These are phyloP conservation scores for Scaptomyza hsui DNA, from an alignment of 1,140 invertebrate genomes.

Conservation along the genomic window DNA sequence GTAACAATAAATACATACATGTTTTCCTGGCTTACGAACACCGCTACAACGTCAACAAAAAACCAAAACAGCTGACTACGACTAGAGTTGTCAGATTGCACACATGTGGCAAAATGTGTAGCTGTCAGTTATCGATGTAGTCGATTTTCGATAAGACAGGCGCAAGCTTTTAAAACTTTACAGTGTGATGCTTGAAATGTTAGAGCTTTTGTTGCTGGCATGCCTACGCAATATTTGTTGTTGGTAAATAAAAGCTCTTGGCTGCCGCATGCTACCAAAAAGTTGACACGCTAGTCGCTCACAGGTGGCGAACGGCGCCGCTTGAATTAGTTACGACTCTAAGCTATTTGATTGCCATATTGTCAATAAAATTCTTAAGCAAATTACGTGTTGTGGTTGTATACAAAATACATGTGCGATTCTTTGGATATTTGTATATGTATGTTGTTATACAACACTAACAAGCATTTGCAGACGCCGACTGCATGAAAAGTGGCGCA, in stretches of 20 bases:
- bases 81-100: slow-evolving; percentile 13
- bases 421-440: slow-evolving; percentile 13
- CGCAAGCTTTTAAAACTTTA: slow-evolving; percentile 12
- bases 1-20: slow-evolving; percentile 15
- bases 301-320: slow-evolving; percentile 24
- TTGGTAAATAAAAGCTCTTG: slow-evolving; percentile 16
- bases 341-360: neutral
- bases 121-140: neutral
- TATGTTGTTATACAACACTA: slow-evolving; percentile 54
- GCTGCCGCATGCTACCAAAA: slow-evolving; percentile 26
- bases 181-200: neutral
- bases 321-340: neutral
- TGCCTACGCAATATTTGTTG: slow-evolving; percentile 9
- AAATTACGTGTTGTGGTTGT: slow-evolving; percentile 22
- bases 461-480: slow-evolving; percentile 29
- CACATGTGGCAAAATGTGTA: neutral
- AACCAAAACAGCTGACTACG: slow-evolving; percentile 52
- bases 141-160: slow-evolving; percentile 12
- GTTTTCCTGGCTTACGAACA: slow-evolving; percentile 9
- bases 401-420: slow-evolving; percentile 20
- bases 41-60: slow-evolving; percentile 74
- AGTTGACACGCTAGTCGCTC: slow-evolving; percentile 22
- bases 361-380: slow-evolving; percentile 30
- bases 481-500: slow-evolving; percentile 20
- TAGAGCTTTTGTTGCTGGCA: slow-evolving; percentile 11